Evolutionary conservation across 2,888 invertebrate genomes (phyloP).

Genomic region (Netelia inedita): DNA sequence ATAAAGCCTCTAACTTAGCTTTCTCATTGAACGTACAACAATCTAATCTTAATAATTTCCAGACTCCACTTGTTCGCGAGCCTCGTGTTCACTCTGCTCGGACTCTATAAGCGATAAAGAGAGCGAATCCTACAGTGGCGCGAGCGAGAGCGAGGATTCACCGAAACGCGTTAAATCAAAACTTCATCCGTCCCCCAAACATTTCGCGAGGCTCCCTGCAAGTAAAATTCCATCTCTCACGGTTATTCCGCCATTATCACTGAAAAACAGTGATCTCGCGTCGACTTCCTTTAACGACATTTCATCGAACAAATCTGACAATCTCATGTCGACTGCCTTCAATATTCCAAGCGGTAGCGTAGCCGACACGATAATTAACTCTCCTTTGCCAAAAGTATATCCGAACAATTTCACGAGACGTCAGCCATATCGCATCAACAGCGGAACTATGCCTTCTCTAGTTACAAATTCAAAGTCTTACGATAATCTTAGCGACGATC

Average conservation of each 20-base stretch:
- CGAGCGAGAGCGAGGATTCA: slow-evolving; percentile 80
- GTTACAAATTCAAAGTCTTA: slow-evolving; percentile 57
- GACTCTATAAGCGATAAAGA: slow-evolving; percentile 84
- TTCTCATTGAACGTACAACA: no score
- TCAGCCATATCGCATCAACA: slow-evolving; percentile 38
- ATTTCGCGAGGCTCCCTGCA: slow-evolving; percentile 83
- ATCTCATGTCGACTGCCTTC: slow-evolving; percentile 79
- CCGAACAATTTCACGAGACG: slow-evolving; percentile 44
- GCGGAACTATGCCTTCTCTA: slow-evolving; percentile 36
- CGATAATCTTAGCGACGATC: slow-evolving; percentile 63
- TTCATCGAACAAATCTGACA: slow-evolving; percentile 73
- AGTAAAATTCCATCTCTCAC: slow-evolving; percentile 83
- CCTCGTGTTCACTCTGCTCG: slow-evolving; percentile 90
- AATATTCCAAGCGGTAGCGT: slow-evolving; percentile 65
- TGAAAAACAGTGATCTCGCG: slow-evolving; percentile 72
- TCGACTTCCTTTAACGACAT: slow-evolving; percentile 74
- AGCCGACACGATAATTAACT: slow-evolving; percentile 43
- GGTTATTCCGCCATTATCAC: slow-evolving; percentile 72
- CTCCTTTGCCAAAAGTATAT: slow-evolving; percentile 49
- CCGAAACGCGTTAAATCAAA: slow-evolving; percentile 76
- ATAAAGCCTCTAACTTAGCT: not conserved
- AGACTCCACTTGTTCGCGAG: slow-evolving; percentile 91
- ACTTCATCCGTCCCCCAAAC: slow-evolving; percentile 83
- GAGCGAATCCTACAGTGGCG: slow-evolving; percentile 83
- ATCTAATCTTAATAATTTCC: slow-evolving; percentile 69